Evolutionary conservation across 2,113 vertebrate species (phyloP), one percentile per base, ranked within the genome.

Genomic region (Crocuta crocuta): DNA sequence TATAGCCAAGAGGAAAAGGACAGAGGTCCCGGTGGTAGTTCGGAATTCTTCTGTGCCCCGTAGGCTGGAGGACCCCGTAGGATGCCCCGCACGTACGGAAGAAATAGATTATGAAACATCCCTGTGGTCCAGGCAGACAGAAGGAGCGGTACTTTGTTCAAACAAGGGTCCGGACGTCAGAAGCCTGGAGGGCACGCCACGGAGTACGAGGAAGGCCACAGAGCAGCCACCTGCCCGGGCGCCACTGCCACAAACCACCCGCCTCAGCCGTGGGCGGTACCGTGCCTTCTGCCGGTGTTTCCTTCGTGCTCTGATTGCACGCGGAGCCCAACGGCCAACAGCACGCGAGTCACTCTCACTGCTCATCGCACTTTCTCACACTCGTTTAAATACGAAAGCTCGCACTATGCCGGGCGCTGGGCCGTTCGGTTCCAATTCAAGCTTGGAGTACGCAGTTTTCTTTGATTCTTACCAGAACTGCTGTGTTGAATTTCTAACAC

Each of bases 241-340:
- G 45, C 43, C 70, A 9, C 17, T 16, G 31, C 39, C 10, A 11
- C 66, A 33, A 28, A 21, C 8, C 19, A 1, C 1, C 35, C 3
- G 1, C 1, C 50, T n/a, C 2, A 1, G 58, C 0, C 24, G 4
- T 0, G 8, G 19, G 16, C 7, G n/a, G n/a, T 12, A 5, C 39
- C 0, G 0, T 0, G 13, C 53, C 28, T 28, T 45, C 39, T 21
- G 4, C 21, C 4, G 3, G 19, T 3, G 13, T 2, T 13, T 13
- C 24, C 33, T 45, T 58, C 35, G 24, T 73, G 70, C 43, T 86
- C 21, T 2, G 10, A 10, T 0, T 26, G 5, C 23, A 13, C 7
- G 31, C 73, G 73, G 71, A 70, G 35, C 28, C 9, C 1, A 12
- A 63, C 63, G 9, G 1, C 70, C 17, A 13, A 4, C 1, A 1